A percentile compares a stretch with the other conserved stretches of the same genome.
These are phyloP conservation scores for Vireo griseus DNA, from an alignment of 2,797 vertebrate genomes.

Conservation along the genomic window DNA sequence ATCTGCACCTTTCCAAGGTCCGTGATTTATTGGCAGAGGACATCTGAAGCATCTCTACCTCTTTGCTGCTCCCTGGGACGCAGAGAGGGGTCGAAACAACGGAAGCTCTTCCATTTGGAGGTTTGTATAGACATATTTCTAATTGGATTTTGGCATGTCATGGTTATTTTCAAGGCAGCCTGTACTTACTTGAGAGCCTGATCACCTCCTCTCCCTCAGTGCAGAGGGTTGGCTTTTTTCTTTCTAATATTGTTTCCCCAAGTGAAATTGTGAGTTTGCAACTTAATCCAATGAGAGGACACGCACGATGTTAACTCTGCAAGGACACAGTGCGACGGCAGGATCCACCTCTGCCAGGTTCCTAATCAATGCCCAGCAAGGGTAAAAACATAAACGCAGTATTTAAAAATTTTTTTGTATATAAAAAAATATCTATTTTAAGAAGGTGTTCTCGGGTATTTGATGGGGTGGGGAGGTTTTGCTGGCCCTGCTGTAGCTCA, in stretches of 20 bases:
- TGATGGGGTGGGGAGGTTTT: not conserved
- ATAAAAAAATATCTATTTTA: not conserved
- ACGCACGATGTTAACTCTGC: not conserved
- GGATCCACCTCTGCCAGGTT: not conserved
- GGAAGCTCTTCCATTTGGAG: not conserved
- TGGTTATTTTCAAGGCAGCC: not conserved
- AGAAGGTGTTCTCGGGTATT: not conserved
- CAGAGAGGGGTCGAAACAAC: rapidly evolving
- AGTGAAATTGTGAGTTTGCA: not conserved
- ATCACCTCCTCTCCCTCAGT: not conserved
- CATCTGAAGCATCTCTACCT: not conserved
- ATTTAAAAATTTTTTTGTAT: not conserved
- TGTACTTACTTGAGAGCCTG: slow-evolving; percentile 10
- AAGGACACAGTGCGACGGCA: rapidly evolving
- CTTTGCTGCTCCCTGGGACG: not conserved
- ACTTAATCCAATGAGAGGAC: not conserved
- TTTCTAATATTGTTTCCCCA: not conserved
- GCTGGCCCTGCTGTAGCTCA: not conserved
- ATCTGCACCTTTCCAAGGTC: not conserved
- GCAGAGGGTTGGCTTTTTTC: not conserved
- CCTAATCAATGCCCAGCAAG: not conserved
- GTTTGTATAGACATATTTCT: not conserved
- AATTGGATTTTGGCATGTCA: not conserved
- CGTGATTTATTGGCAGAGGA: not conserved
- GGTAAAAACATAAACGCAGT: not conserved